A percentile compares a stretch with the other conserved stretches of the same genome.
Conservation (phyloP, 2,797 vertebrate species). For the Gymnopithys bicolor region DNA sequence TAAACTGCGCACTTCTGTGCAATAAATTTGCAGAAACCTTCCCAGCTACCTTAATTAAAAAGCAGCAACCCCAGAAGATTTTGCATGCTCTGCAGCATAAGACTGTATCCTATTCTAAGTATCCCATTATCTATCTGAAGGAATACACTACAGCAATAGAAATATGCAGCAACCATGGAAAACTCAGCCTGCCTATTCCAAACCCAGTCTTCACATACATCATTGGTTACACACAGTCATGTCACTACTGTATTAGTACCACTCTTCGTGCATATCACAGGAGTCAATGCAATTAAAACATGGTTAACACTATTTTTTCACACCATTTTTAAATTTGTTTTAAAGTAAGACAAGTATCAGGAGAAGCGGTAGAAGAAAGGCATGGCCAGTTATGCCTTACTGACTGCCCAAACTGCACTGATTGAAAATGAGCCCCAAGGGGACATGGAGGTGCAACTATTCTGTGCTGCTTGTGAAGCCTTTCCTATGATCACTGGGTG, state of each 20-base stretch:
- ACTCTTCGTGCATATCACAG: neutral
- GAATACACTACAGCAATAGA: neutral
- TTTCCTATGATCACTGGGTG: accelerated
- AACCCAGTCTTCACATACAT: neutral
- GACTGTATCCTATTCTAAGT: neutral
- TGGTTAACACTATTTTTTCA: neutral
- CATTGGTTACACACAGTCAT: neutral
- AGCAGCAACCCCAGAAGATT: neutral
- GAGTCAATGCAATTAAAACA: neutral
- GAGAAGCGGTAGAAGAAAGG: neutral
- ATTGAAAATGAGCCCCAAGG: neutral
- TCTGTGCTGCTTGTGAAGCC: neutral
- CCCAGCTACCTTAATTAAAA: neutral
- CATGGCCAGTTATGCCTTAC: neutral
- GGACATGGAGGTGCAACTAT: neutral
- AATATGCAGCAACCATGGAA: neutral
- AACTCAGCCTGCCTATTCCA: neutral
- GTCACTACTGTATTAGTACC: neutral
- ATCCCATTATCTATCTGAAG: neutral
- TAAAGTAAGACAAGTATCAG: neutral
- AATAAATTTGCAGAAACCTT: neutral
- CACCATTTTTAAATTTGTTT: neutral
- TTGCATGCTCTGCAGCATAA: neutral
- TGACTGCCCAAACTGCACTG: neutral
- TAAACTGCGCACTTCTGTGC: neutral